phyloP scores from a whole-genome alignment of 2,797 vertebrate species.

The Gambusia yucatana region DNA sequence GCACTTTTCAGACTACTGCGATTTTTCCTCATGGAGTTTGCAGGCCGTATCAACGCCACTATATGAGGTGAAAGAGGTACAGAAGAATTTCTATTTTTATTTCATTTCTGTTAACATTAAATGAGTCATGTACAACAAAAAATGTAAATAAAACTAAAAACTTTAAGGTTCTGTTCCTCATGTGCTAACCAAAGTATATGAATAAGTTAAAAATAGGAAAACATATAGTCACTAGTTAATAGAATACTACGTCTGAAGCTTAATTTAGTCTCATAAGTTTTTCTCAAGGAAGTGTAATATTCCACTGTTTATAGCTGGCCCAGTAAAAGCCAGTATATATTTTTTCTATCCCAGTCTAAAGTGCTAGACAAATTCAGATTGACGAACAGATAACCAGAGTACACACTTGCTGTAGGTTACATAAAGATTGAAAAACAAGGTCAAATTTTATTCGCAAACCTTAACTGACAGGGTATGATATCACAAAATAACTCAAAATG shows the following conservation, averaged over 20 bases:
- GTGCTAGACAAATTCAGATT: slow-evolving; percentile 8
- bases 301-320: slow-evolving; percentile 20
- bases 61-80: not conserved
- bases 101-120: not conserved
- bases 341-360: slow-evolving; percentile 5
- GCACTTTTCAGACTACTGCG: not conserved
- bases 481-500: not conserved
- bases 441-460: not conserved
- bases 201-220: not conserved
- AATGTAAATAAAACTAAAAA: not conserved
- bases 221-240: not conserved
- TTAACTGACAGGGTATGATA: not conserved
- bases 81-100: not conserved
- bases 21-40: not conserved
- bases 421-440: not conserved
- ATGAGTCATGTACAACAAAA: not conserved
- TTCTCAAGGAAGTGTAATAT: slow-evolving; percentile 37
- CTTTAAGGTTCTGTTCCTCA: not conserved
- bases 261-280: slow-evolving; percentile 26
- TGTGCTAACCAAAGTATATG: not conserved
- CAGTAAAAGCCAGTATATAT: not conserved
- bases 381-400: not conserved
- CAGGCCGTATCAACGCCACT: not conserved
- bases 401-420: not conserved
- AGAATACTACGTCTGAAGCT: not conserved